Evolutionary conservation across 2,888 invertebrate genomes (phyloP), one percentile per base, ranked within the genome.

Genomic region (Beris chalybata): DNA sequence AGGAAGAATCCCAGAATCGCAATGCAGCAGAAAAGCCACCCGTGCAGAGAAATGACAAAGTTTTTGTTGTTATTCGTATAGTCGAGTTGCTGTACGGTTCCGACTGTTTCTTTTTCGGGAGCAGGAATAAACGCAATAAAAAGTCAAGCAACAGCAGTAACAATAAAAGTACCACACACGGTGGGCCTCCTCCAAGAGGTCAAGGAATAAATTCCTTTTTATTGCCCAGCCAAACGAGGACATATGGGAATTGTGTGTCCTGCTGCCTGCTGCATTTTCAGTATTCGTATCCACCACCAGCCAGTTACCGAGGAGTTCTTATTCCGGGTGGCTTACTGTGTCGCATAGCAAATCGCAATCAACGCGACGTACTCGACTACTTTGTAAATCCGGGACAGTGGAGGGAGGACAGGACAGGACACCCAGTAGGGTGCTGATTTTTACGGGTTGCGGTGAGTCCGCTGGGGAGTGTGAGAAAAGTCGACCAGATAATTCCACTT

Each of bases 21-120:
- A 58, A 45, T 58, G 57, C 57, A 58, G 57, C 45, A 58, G 47
- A 45, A 58, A 47, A 45, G 13, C 29, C 48, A 30, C 45, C 57
- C 31, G 45, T 56, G 38, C 43, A 13, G 54, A 30, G 5, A 45
- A 45, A 45, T 58, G 45, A 45, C 57, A 47, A 58, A 45, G 32
- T 58, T 45, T 44, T 15, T 58, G 30, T 44, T 58, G 57, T 47
- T 15, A 22, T 56, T 58, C 12, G 12, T 58, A n/a, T n/a, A 45
- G 7, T 45, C 7, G n/a, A 58, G n/a, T 50, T 50, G 15, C 44
- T 44, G 44, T 58, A 29, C n/a, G 29, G 22, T 15, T 22, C 22
- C 22, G 22, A 22, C 22, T 22, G 22, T 13, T 44, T 29, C 45
- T 45, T 13, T 58, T 30, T 11, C 29, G 12, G 13, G 29, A 47